phyloP scores from a whole-genome alignment of 2,797 vertebrate genomes.

The Oreochromis mossambicus region DNA sequence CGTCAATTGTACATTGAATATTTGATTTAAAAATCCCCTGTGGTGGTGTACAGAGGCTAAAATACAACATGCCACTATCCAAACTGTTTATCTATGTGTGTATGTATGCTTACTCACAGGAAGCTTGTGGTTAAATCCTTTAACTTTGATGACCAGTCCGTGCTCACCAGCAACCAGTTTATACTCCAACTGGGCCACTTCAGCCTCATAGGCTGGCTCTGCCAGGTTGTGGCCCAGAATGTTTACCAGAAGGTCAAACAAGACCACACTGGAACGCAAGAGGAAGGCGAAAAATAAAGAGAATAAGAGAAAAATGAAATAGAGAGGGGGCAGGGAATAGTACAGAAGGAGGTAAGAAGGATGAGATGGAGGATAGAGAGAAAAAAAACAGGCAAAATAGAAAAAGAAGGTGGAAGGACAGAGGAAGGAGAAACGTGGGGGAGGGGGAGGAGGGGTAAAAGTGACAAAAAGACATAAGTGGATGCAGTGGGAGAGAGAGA shows the following conservation, averaged over 20 bases:
- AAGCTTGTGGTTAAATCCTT: constrained; percentile 95
- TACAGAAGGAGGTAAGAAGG: background rate
- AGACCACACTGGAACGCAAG: constrained; percentile 77
- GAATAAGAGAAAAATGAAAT: background rate
- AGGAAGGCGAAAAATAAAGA: background rate
- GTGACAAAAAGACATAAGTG: background rate
- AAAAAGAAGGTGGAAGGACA: background rate
- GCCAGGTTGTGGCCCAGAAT: constrained; percentile 91
- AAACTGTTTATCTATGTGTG: background rate
- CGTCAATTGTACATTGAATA: background rate
- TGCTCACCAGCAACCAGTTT: constrained; percentile 90
- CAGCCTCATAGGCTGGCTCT: constrained; percentile 92
- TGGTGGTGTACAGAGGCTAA: background rate
- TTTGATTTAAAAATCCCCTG: background rate
- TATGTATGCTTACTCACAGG: constrained; percentile 78
- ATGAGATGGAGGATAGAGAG: background rate
- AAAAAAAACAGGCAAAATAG: background rate
- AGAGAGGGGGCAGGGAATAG: background rate
- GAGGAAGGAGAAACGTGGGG: background rate
- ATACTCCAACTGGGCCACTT: constrained; percentile 92
- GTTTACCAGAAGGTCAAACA: constrained; percentile 93
- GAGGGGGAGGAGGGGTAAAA: background rate
- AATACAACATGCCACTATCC: background rate
- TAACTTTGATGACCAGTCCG: constrained; percentile 88
- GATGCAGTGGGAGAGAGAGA: background rate